Base-by-base conservation (phyloP, 1,140 invertebrate species). In the Cecropterus lyciades region DNA sequence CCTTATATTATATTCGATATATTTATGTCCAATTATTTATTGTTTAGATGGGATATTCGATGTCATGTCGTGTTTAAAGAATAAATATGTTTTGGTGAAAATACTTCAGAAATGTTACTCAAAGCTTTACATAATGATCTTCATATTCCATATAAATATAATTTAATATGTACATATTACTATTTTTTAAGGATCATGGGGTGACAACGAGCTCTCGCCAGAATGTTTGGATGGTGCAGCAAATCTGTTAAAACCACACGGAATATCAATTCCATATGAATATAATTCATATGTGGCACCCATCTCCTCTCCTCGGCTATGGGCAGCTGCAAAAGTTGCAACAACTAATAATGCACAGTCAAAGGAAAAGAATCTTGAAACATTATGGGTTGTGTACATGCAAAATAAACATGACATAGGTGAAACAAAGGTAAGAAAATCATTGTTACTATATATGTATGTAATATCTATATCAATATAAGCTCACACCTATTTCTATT, bases 171-270 rank as follows among this genome's bases (percentile, higher is more conserved):
- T n/a, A n/a, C n/a, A n/a, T n/a, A n/a, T n/a, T n/a, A n/a, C n/a
- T 20, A 20, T 20, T 63, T 37, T 79, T 76, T 43, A 40, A 93
- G 97, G 99, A 4, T 99, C 99, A 8, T 99, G 99, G 94, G 98
- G 98, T 14, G 99, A 99, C 87, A 99, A 99, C 91, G 99, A 99
- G 93, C 94, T 99, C 0, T 99, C 98, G 0, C 99, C 99, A 0
- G 99, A 99, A 92, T 99, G 99, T 93, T 93, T 99, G 10, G 98
- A 99, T 93, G 98, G 98, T 5, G 98, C 98, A 10, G 95, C 98
- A 76, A 94, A 95, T 43, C 96, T 98, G 72, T 89, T 99, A 0
- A 98, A 97, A 93, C 94, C 95, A 46, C 95, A 96, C 93, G 98
- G 98, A 14, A 96, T 99, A 59, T 98, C 97, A 82, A 99, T 99